These are phyloP conservation scores for Lysiphlebus fabarum DNA, from an alignment of 1,140 invertebrate genomes.

Conservation along the genomic window DNA sequence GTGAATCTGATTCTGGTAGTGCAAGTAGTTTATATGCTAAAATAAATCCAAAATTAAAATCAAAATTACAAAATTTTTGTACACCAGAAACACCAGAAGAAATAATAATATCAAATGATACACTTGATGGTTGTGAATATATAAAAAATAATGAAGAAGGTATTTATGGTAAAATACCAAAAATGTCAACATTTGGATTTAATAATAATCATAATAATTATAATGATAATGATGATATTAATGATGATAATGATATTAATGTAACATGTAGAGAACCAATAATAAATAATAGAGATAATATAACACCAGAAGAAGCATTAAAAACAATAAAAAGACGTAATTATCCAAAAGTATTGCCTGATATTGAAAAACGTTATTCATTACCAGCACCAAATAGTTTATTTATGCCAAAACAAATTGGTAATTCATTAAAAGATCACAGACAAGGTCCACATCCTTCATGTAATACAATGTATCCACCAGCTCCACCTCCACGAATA, in stretches of 20 bases:
- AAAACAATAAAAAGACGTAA: conserved; percentile 71
- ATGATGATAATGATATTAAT: conserved; percentile 65
- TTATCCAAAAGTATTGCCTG: conserved; percentile 79
- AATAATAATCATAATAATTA: conserved; percentile 34
- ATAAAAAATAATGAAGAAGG: conserved; percentile 30
- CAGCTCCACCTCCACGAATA: conserved; percentile 43
- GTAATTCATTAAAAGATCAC: conserved; percentile 34
- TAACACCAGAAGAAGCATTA: conserved; percentile 68
- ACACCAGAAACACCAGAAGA: conserved; percentile 22
- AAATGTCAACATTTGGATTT: conserved; percentile 52
- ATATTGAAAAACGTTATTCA: conserved; percentile 53
- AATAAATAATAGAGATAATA: conserved; percentile 35
- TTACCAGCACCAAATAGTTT: conserved; percentile 43
- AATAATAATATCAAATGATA: conserved; percentile 11
- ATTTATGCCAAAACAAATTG: conserved; percentile 32
- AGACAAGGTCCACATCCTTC: conserved; percentile 27
- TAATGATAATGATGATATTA: too few species aligned
- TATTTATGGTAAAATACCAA: conserved; percentile 40
- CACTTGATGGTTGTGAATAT: conserved; percentile 11
- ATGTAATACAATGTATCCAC: conserved; percentile 28
- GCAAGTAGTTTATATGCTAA: conserved; percentile 50
- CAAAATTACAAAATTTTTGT: conserved; percentile 32
- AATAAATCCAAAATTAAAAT: conserved; percentile 48
- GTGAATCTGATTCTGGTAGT: conserved; percentile 49
- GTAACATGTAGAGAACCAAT: conserved; percentile 62